These are phyloP conservation scores for Mola mola DNA, from an alignment of 2,113 vertebrate species.

Conservation along the genomic window DNA sequence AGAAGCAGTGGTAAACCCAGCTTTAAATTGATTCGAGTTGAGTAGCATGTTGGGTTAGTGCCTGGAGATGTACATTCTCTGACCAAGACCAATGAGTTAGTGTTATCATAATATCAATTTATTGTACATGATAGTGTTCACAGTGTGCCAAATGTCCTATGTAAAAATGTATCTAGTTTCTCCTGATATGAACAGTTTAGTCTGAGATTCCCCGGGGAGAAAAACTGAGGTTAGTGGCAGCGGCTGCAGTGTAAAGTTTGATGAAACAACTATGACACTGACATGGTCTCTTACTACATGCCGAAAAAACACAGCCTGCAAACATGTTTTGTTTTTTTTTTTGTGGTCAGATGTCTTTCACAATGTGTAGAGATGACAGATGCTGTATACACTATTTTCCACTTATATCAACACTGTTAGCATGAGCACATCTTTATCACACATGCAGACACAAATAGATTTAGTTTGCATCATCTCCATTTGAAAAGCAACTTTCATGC, in stretches of 20 bases:
- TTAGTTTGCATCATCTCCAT: conserved; percentile 1
- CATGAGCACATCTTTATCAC: not conserved
- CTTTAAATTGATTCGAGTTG: conserved; percentile 13
- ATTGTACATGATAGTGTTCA: not conserved
- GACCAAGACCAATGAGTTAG: not conserved
- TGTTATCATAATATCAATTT: not conserved
- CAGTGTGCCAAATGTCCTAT: not conserved
- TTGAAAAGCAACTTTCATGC: no score
- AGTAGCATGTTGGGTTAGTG: not conserved
- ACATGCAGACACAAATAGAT: not conserved
- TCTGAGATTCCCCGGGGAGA: conserved; percentile 3
- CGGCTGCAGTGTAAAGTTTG: conserved; percentile 14
- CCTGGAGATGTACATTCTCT: not conserved
- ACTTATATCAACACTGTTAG: not conserved
- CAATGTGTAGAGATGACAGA: conserved; percentile 31
- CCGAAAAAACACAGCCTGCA: conserved; percentile 2
- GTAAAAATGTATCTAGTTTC: no score
- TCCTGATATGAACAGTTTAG: not conserved
- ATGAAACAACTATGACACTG: not conserved
- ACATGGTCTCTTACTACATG: not conserved
- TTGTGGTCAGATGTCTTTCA: conserved; percentile 16
- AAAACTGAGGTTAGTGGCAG: not conserved
- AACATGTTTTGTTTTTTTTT: not conserved
- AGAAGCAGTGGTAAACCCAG: not conserved
- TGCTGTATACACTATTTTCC: conserved; percentile 2